Evolutionary conservation across 2,113 vertebrate species (phyloP).

Genomic region (Phoenicopterus ruber): DNA sequence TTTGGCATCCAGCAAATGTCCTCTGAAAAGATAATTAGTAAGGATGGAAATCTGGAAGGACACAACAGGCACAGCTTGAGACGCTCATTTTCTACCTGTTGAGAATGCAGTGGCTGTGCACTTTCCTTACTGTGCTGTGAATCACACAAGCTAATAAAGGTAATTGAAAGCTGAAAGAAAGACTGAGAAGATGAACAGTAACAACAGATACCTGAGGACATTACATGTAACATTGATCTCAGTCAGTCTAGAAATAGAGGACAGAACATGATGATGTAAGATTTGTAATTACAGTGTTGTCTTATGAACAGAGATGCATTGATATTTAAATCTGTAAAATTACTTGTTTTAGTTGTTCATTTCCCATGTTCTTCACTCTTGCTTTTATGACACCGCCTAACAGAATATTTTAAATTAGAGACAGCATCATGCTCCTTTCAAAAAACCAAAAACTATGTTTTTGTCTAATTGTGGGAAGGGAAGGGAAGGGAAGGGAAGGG

Average conservation of each 20-base stretch:
- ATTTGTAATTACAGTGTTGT: not conserved
- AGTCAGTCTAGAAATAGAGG: not conserved
- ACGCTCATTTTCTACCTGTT: not conserved
- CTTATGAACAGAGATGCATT: not conserved
- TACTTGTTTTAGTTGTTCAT: not conserved
- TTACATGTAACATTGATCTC: not conserved
- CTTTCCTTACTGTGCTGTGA: not conserved
- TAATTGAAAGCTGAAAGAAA: not conserved
- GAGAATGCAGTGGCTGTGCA: not conserved
- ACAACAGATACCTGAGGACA: not conserved
- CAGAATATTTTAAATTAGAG: not conserved
- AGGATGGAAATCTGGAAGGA: not conserved
- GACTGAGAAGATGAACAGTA: not conserved
- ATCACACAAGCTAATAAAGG: not conserved
- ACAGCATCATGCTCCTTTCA: not conserved
- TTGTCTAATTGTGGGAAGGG: not conserved
- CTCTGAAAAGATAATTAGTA: not conserved
- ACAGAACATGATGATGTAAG: not conserved
- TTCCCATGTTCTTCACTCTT: not conserved
- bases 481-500: not conserved
- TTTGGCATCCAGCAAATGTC: not conserved
- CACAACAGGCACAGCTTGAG: not conserved
- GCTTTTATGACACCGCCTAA: not conserved
- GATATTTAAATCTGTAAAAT: not conserved
- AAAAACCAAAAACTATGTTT: not conserved